Evolutionary conservation across 2,797 vertebrate species (phyloP).

Genomic region (Pantherophis vulpinus): DNA sequence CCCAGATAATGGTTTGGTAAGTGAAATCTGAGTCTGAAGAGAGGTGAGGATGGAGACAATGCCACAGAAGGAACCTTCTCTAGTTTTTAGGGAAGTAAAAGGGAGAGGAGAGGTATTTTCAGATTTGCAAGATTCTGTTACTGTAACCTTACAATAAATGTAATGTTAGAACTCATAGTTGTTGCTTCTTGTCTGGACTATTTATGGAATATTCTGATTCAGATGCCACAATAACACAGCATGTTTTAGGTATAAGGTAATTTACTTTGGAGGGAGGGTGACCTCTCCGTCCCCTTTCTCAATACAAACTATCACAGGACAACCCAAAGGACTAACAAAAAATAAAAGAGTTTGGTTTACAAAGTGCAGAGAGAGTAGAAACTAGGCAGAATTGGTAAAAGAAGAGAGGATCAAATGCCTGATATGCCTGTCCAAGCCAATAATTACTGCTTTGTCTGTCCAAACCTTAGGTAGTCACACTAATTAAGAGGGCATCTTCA

Average conservation of each 20-base stretch:
- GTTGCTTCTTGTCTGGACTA: not conserved
- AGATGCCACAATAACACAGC: not conserved
- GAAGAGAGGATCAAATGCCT: not conserved
- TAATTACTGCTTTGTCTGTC: not conserved
- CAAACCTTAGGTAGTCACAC: not conserved
- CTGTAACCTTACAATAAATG: not conserved
- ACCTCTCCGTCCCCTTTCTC: not conserved
- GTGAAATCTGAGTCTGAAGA: not conserved
- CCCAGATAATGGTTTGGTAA: not conserved
- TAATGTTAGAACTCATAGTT: not conserved
- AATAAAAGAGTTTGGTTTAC: not conserved
- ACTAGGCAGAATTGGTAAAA: not conserved
- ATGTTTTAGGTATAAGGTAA: not conserved
- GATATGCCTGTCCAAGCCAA: not conserved
- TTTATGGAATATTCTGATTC: not conserved
- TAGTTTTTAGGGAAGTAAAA: not conserved
- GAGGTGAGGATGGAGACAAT: not conserved
- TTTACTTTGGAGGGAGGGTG: not conserved
- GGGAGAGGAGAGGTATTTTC: not conserved
- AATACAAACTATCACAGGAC: not conserved
- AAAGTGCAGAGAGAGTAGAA: not conserved
- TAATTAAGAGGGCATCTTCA: not conserved
- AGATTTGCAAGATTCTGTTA: not conserved
- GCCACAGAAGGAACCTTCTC: not conserved
- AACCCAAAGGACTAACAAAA: not conserved